Evolutionary conservation across 2,113 vertebrate species (phyloP), one percentile per base, ranked within the genome.

Genomic region (Galeopterus variegatus): DNA sequence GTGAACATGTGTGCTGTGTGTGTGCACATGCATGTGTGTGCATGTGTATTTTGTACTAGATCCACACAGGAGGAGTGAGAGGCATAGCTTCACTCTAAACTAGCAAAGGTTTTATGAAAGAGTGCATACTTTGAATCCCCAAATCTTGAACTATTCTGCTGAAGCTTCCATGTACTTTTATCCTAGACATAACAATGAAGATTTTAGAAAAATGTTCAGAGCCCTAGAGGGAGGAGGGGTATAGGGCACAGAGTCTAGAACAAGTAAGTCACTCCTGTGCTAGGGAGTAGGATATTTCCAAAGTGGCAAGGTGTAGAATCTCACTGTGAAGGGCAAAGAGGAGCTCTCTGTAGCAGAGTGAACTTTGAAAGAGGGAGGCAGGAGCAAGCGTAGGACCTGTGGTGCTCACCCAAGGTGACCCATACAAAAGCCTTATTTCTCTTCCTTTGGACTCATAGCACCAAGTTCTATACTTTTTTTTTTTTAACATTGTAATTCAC

Each of bases 211-310:
- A 94, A 89, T 65, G 28, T 90, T 92, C 48, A 77, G 33, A 28
- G 58, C 54, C 72, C n/a, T 92, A 33, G 52, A n/a, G 73, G 17
- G 70, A 75, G 12, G 36, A 90, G 14, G 6, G 77, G 31, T 33
- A 60, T 5, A 70, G 77, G 72, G 64, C 50, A 70, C 58, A 82
- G 60, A 94, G 48, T 36, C 52, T 81, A 48, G 31, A 21, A 69
- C 28, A 80, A 96, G 56, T n/a, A 52, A 14, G 52, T 85, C 21
- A 84, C 33, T 94, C 15, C 48, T 93, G 9, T 83, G 28, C 56
- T 90, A 88, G 41, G 28, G 52, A 90, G 15, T 33, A 80, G 24
- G 31, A 31, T 70, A 88, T 88, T 91, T 95, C 64, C 89, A 76
- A 92, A 81, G 41, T 52, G 58, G 41, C n/a, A 26, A 65, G 24